Evolutionary conservation across 35 echinoderm and acorn worm species (phyloP), one percentile per base, ranked within the genome.

Genomic region (Lytechinus pictus): DNA sequence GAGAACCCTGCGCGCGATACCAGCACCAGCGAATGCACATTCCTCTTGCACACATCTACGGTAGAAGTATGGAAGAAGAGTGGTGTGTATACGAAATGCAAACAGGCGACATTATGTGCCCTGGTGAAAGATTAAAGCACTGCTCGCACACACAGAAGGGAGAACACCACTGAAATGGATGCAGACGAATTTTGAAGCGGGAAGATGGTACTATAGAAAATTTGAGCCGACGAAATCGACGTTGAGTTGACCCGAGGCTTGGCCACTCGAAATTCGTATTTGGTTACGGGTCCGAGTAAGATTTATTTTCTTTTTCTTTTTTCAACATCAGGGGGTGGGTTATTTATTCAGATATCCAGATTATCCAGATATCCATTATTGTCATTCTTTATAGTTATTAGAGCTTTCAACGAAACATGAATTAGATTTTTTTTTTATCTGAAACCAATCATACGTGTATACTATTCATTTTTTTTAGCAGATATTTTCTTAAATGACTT

Each of bases 151-250:
- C 66, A 79, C 66, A n/a, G 4, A 79, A 7, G 16, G n/a, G 4
- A n/a, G 6, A 16, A 79, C 19, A 79, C 12, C 21, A n/a, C 19
- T 24, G 19, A 79, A 24, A 6, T 14, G 4, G 66, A 24, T 24
- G 66, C 19, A 79, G 66, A 79, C 66, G 66, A 79, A 79, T 79
- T n/a, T 79, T n/a, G 66, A 79, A 79, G 66, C 66, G 66, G 66
- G 66, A 79, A 79, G n/a, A 79, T 44, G 33, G 33, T 79, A 79
- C 66, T 24, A 79, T 24, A 3, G 66, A 6, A 79, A 79, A 79
- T 79, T 79, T 16, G 19, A 79, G 66, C 66, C 66, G 19, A 79
- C 66, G 66, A 79, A 79, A 79, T 79, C 66, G 66, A 79, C 66
- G 66, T 24, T 24, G 19, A 24, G 66, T 27, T 79, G 66, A 79